phyloP scores from a whole-genome alignment of 1,140 invertebrate genomes.

The Agrypnia vestita region DNA sequence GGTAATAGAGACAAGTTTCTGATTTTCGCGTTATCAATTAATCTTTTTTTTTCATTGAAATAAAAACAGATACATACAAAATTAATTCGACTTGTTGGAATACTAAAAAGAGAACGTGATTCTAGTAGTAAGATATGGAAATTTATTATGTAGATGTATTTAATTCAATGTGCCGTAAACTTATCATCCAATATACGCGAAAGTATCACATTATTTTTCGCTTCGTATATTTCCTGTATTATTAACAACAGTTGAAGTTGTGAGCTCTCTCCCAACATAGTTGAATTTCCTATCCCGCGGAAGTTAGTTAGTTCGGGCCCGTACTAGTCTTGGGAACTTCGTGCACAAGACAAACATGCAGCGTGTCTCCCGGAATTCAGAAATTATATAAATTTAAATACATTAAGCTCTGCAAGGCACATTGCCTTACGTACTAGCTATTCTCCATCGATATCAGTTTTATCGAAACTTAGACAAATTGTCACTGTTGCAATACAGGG shows the following conservation, averaged over 20 bases:
- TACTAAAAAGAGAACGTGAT: too few relatives aligned
- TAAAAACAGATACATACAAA: too few relatives aligned
- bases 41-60: too few relatives aligned
- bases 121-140: too few relatives aligned
- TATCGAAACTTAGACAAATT: too few relatives aligned
- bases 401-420: neutral
- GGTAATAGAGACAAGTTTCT: too few relatives aligned
- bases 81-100: too few relatives aligned
- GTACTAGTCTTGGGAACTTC: constrained; percentile 33
- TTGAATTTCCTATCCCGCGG: constrained; percentile 17
- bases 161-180: too few relatives aligned
- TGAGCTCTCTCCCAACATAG: constrained; percentile 20
- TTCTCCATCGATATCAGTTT: too few relatives aligned
- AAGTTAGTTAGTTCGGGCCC: constrained; percentile 7
- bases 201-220: constrained; percentile 18
- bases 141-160: too few relatives aligned
- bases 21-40: too few relatives aligned
- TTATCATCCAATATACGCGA: neutral
- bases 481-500: too few relatives aligned
- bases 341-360: constrained; percentile 24
- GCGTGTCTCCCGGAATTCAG: neutral
- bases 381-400: constrained; percentile 10
- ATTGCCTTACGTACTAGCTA: neutral
- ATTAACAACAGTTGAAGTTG: constrained; percentile 33
- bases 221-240: neutral